Base-by-base conservation (phyloP, 1,140 invertebrate species). In the Magallana angulata region DNA sequence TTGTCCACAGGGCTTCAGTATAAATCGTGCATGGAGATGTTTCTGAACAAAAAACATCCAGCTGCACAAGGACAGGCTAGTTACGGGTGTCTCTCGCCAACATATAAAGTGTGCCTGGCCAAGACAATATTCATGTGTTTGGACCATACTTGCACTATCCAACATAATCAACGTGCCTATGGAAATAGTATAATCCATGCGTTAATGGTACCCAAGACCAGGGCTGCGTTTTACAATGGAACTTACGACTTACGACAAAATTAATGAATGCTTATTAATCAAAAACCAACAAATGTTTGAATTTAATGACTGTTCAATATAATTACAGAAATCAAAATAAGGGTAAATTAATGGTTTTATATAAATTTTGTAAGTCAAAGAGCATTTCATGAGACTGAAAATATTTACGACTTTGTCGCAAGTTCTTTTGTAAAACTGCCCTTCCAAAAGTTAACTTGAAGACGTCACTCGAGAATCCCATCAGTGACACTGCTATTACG, bases 121-220 rank as follows among this genome's bases (percentile, higher is more conserved):
- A 14, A 71, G 85, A 11, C 56, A 85, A 9, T 81, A 59, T 59
- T 86, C 85, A 7, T 80, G 56, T 59, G 57, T 80, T 57, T 86
- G 85, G 85, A 86, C 85, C 16, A 57, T 86, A 11, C 14, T 86
- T 24, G 85, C 85, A 48, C 16, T 86, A 24, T 24, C 68, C 9
- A 80, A 86, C 57, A 81, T 86, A n/a, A 48, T 86, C 16, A 57
- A 80, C 18, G 18, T 71, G 12, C 84, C 84, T 3, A 85, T 85
- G 7, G 8, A 36, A n/a, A 48, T 60, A 60, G 8, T 85, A 8
- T 85, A 85, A 24, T 12, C 84, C 84, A 16, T 62, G 16, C 57
- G 12, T 85, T 11, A 85, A 85, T 30, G 84, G 84, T 62, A 12
- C n/a, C 1, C 18, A 85, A 64, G 18, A 85, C 12, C 36, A 62